phyloP scores from a whole-genome alignment of 2,113 vertebrate genomes.

The Polypterus bichir region DNA sequence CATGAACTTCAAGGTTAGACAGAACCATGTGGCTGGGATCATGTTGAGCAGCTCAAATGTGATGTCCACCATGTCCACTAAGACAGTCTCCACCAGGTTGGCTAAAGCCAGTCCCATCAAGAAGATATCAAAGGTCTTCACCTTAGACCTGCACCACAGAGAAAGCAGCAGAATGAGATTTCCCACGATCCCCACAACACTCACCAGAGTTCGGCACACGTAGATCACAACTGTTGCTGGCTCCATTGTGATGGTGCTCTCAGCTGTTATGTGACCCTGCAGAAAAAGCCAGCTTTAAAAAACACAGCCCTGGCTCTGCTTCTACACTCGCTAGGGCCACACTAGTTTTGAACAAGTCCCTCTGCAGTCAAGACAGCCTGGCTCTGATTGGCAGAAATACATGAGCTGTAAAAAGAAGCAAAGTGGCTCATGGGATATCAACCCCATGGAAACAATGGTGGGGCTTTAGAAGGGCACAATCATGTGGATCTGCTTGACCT shows the following conservation, averaged over 20 bases:
- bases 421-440: too few species aligned
- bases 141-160: slow-evolving; percentile 19
- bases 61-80: slow-evolving; percentile 37
- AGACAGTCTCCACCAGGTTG: slow-evolving; percentile 45
- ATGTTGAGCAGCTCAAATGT: not conserved
- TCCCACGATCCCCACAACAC: slow-evolving; percentile 34
- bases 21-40: slow-evolving; percentile 6
- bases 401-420: too few species aligned
- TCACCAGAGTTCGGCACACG: slow-evolving; percentile 28
- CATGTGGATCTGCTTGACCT: too few species aligned
- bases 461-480: too few species aligned
- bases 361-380: too few species aligned
- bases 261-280: too few species aligned
- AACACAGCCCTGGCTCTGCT: too few species aligned
- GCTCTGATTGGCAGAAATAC: too few species aligned
- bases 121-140: slow-evolving; percentile 49
- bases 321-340: too few species aligned
- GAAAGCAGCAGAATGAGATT: slow-evolving; percentile 36
- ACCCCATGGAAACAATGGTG: too few species aligned
- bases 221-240: slow-evolving; percentile 13
- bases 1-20: slow-evolving; percentile 34
- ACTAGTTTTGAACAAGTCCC: too few species aligned
- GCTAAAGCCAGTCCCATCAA: slow-evolving; percentile 35
- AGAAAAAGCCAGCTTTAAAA: too few species aligned
- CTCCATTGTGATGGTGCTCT: slow-evolving; percentile 17